These are phyloP conservation scores for Ametastegia equiseti DNA, from an alignment of 2,888 invertebrate genomes.

Conservation along the genomic window DNA sequence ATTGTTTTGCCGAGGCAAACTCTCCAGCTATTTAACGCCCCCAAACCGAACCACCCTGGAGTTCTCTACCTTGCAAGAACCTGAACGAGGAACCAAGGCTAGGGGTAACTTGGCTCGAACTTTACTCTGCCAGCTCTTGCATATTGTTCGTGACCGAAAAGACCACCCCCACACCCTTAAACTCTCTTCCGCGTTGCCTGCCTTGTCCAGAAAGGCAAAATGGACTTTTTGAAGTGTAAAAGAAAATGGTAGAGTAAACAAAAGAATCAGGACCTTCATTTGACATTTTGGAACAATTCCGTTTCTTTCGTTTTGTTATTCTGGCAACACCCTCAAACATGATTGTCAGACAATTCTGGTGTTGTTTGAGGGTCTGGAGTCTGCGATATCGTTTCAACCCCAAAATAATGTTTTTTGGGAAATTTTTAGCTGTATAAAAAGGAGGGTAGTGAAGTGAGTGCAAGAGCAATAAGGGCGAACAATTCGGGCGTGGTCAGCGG, in stretches of 20 bases:
- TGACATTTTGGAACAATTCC: not conserved
- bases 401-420: not conserved
- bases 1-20: conserved; percentile 71
- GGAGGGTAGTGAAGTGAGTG: not conserved
- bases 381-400: not conserved
- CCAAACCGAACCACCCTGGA: conserved; percentile 30
- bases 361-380: not conserved
- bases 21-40: conserved; percentile 73
- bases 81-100: not conserved
- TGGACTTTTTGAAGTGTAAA: not conserved
- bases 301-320: not conserved
- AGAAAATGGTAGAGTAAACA: too few relatives aligned
- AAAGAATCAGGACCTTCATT: too few relatives aligned
- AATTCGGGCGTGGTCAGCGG: conserved; percentile 27
- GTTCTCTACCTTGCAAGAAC: not conserved
- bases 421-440: not conserved
- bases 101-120: conserved; percentile 64
- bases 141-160: conserved; percentile 51
- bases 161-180: not conserved
- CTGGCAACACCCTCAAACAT: not conserved
- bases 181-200: not conserved
- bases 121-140: conserved; percentile 61
- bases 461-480: not conserved
- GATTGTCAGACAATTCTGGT: not conserved
- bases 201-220: not conserved